Evolutionary conservation across 2,797 vertebrate species (phyloP).

Genomic region (Podargus strigoides): DNA sequence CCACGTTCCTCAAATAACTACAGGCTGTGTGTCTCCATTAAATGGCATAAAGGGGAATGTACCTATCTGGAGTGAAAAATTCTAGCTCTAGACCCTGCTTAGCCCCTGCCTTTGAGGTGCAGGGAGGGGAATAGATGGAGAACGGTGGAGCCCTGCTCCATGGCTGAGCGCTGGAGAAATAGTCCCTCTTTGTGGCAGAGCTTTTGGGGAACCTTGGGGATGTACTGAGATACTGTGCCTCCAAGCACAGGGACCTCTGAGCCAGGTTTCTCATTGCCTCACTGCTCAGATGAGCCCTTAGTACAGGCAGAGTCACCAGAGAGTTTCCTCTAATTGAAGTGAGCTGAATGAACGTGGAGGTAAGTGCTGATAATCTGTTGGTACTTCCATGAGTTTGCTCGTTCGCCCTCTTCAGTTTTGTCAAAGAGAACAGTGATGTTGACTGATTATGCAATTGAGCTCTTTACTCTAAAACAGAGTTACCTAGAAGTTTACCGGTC

Average conservation of each 20-base stretch:
- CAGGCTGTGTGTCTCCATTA: rapidly evolving
- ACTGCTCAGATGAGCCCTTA: background rate
- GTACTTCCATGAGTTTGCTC: background rate
- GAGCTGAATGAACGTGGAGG: background rate
- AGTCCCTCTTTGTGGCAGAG: background rate
- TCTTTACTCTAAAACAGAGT: background rate
- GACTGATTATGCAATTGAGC: background rate
- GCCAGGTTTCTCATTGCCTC: background rate
- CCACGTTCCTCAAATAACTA: background rate
- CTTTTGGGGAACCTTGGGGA: background rate
- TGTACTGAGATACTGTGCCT: background rate
- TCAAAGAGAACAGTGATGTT: background rate
- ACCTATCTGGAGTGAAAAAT: background rate
- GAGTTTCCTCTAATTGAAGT: background rate
- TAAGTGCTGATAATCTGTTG: background rate
- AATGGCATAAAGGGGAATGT: background rate
- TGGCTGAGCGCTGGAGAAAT: rapidly evolving
- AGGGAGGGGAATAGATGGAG: background rate
- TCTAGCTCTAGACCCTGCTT: background rate
- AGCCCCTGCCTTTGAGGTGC: background rate
- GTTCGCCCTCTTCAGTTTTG: background rate
- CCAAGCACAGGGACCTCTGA: background rate
- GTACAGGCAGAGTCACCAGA: background rate
- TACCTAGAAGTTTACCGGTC: background rate
- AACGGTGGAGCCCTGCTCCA: background rate